phyloP scores from a whole-genome alignment of 1,140 invertebrate species.

The honey bee (Apis mellifera) region DNA sequence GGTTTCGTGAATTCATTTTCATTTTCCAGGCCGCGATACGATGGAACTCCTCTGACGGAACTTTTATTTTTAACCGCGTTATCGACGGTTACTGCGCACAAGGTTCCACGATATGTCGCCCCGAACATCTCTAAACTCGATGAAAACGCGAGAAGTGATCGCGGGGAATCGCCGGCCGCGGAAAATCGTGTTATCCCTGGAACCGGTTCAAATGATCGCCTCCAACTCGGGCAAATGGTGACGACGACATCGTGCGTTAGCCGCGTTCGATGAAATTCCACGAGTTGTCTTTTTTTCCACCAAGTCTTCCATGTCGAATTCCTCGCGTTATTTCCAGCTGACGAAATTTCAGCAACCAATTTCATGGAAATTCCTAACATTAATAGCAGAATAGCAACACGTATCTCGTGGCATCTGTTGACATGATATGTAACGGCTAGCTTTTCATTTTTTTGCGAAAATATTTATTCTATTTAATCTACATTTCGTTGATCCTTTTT shows the following conservation, averaged over 20 bases:
- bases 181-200: conserved; percentile 45
- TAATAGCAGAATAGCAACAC: background rate
- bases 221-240: conserved; percentile 11
- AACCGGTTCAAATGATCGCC: conserved; percentile 30
- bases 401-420: too few relatives aligned
- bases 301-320: background rate
- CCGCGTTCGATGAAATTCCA: conserved; percentile 16
- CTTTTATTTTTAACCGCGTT: conserved; percentile 27
- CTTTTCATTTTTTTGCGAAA: too few relatives aligned
- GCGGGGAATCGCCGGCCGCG: conserved; percentile 31
- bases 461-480: background rate
- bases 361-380: background rate
- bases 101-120: background rate
- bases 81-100: conserved; percentile 3
- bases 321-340: background rate
- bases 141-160: conserved; percentile 41
- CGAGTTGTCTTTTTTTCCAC: conserved; percentile 12
- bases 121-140: conserved; percentile 5
- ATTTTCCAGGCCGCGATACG: background rate
- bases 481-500: too few relatives aligned
- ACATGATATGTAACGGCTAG: too few relatives aligned
- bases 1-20: background rate
- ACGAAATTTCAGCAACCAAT: conserved; percentile 3
- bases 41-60: background rate
- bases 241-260: background rate